These are phyloP conservation scores for Numida meleagris DNA, from an alignment of 2,113 vertebrate species.

Conservation along the genomic window DNA sequence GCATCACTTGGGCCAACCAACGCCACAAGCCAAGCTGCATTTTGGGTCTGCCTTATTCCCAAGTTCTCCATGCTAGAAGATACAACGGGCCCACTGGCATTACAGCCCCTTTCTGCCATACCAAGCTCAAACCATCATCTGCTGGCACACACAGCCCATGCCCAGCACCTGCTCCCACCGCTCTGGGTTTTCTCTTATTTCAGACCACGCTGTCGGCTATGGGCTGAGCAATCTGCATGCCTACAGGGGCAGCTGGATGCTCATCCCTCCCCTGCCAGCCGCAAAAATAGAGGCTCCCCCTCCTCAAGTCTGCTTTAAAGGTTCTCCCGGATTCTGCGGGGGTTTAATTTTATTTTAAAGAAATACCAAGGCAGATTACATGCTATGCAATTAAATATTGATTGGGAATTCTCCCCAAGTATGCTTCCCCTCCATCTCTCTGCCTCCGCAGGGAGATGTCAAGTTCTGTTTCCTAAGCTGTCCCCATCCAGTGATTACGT, in stretches of 20 bases:
- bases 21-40: fast-evolving
- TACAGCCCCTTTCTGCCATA: neutral
- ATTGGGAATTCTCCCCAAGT: conserved; percentile 76
- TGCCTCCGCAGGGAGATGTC: conserved; percentile 67
- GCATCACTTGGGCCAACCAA: neutral
- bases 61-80: neutral
- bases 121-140: neutral
- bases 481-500: conserved; percentile 81
- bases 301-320: conserved; percentile 28
- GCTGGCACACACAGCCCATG: neutral
- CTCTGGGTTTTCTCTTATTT: neutral
- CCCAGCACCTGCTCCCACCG: neutral
- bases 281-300: neutral
- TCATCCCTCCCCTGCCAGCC: neutral
- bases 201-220: neutral
- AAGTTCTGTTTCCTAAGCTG: conserved; percentile 79
- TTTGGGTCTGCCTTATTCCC: neutral
- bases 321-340: neutral
- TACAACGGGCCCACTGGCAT: fast-evolving
- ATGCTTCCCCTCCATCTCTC: conserved; percentile 67
- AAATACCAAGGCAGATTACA: conserved; percentile 62
- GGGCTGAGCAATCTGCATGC: neutral
- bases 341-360: conserved; percentile 10
- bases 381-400: conserved; percentile 81
- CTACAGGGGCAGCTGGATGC: neutral